Conservation (phyloP, 2,113 vertebrate species). For the Triplophysa tibetana region DNA sequence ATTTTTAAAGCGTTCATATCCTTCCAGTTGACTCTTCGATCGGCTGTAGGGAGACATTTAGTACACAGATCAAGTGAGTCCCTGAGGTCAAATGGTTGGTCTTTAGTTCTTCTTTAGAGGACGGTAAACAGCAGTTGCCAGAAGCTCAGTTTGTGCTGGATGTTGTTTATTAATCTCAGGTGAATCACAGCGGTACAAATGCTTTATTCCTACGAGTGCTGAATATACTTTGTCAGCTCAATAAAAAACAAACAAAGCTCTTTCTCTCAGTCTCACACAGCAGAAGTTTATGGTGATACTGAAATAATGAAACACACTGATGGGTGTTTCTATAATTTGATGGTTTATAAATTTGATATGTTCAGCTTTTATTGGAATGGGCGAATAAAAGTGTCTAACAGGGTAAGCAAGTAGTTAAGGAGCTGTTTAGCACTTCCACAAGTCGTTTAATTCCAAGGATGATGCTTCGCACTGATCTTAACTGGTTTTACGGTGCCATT, state of each 20-base stretch:
- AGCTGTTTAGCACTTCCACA: conserved; percentile 14
- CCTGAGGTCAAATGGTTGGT: conserved; percentile 17
- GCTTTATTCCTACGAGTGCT: conserved; percentile 29
- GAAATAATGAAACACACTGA: conserved; percentile 15
- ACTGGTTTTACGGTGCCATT: conserved; percentile 5
- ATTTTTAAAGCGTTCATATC: not conserved
- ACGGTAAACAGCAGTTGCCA: conserved; percentile 21
- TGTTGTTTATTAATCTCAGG: conserved; percentile 48
- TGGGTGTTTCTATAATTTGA: conserved; percentile 49
- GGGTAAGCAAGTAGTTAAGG: conserved; percentile 41
- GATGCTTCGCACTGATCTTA: not conserved
- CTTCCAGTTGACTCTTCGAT: not conserved
- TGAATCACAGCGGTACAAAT: not conserved
- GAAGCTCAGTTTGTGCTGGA: conserved; percentile 21
- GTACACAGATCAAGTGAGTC: not conserved
- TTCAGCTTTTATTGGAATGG: conserved; percentile 50
- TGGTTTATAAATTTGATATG: no score
- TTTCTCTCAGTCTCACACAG: conserved; percentile 1
- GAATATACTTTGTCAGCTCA: not conserved
- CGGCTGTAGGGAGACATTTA: not conserved
- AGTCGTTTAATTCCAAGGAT: conserved; percentile 28
- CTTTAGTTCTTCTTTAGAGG: conserved; percentile 23
- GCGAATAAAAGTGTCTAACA: conserved; percentile 47
- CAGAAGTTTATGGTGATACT: conserved; percentile 15
- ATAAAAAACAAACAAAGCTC: conserved; percentile 5